phyloP scores from a whole-genome alignment of 1,140 invertebrate species.

The Aculops lycopersici region DNA sequence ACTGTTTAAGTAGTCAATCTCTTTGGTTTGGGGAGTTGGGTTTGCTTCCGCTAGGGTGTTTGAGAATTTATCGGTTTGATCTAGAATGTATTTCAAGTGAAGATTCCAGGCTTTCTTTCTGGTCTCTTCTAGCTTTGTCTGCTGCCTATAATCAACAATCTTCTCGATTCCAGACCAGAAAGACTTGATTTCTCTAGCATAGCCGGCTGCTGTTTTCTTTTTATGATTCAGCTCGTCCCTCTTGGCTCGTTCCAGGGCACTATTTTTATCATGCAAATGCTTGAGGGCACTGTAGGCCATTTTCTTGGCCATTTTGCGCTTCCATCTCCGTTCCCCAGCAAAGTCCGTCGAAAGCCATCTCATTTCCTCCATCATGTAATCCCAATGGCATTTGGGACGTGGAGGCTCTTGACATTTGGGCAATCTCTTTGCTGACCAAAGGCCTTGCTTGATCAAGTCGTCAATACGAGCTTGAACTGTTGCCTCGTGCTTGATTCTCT shows the following conservation, averaged over 20 bases:
- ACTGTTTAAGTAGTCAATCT: too few species aligned
- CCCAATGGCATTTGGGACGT: slow-evolving; percentile 79
- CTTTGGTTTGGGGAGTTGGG: too few species aligned
- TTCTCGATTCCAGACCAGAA: slow-evolving; percentile 94
- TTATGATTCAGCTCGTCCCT: slow-evolving; percentile 59
- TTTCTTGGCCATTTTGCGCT: slow-evolving; percentile 72
- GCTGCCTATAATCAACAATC: slow-evolving; percentile 72
- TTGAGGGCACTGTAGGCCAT: slow-evolving; percentile 51
- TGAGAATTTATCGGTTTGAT: slow-evolving; percentile 95
- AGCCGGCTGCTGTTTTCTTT: slow-evolving; percentile 48
- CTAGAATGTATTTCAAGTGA: slow-evolving; percentile 88
- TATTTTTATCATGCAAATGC: slow-evolving; percentile 71
- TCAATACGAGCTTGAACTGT: slow-evolving; percentile 63
- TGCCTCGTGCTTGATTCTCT: slow-evolving; percentile 68
- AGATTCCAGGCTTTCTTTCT: slow-evolving; percentile 78
- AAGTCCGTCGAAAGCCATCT: slow-evolving; percentile 89
- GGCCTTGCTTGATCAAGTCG: slow-evolving; percentile 37
- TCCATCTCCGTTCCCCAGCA: slow-evolving; percentile 85
- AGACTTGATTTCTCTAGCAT: slow-evolving; percentile 65
- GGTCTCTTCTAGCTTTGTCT: slow-evolving; percentile 64
- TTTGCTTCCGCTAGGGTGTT: too few species aligned
- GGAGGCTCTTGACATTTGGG: slow-evolving; percentile 68
- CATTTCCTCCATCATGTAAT: slow-evolving; percentile 93
- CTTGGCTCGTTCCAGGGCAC: slow-evolving; percentile 53
- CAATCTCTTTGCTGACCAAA: slow-evolving; percentile 65